phyloP scores from a whole-genome alignment of 2,888 invertebrate genomes.

The Caenorhabditis sp. region DNA sequence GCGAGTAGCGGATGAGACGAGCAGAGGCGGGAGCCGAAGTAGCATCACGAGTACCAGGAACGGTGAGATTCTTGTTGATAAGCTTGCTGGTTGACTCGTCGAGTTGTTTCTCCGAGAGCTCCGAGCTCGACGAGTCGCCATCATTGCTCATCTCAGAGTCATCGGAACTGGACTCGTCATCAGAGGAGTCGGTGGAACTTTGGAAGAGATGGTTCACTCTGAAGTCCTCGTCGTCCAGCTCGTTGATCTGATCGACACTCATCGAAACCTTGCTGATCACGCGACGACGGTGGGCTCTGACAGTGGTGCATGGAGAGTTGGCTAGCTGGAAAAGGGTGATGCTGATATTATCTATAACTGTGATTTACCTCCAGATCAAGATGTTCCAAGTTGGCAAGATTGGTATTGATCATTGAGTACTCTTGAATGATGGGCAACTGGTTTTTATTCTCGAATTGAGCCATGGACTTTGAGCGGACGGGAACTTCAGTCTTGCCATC shows the following conservation, averaged over 20 bases:
- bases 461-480: slow-evolving; percentile 69
- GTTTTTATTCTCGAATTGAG: slow-evolving; percentile 39
- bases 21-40: slow-evolving; percentile 49
- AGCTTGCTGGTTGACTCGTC: slow-evolving; percentile 6
- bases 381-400: slow-evolving; percentile 66
- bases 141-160: slow-evolving; percentile 70
- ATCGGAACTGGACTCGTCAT: slow-evolving; percentile 33
- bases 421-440: slow-evolving; percentile 59
- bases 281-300: slow-evolving; percentile 37
- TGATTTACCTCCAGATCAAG: slow-evolving; percentile 71
- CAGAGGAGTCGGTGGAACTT: neutral
- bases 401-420: slow-evolving; percentile 65
- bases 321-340: slow-evolving; percentile 63
- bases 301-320: slow-evolving; percentile 67
- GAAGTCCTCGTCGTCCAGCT: slow-evolving; percentile 58
- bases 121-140: slow-evolving; percentile 74
- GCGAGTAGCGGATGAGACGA: slow-evolving; percentile 28
- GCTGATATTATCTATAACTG: neutral
- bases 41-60: slow-evolving; percentile 23
- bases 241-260: slow-evolving; percentile 66
- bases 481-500: slow-evolving; percentile 48
- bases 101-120: slow-evolving; percentile 53
- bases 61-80: slow-evolving; percentile 1
- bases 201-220: slow-evolving; percentile 22
- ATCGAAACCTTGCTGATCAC: slow-evolving; percentile 63